Conservation (phyloP, 2,113 vertebrate species). For the Eurypyga helias region DNA sequence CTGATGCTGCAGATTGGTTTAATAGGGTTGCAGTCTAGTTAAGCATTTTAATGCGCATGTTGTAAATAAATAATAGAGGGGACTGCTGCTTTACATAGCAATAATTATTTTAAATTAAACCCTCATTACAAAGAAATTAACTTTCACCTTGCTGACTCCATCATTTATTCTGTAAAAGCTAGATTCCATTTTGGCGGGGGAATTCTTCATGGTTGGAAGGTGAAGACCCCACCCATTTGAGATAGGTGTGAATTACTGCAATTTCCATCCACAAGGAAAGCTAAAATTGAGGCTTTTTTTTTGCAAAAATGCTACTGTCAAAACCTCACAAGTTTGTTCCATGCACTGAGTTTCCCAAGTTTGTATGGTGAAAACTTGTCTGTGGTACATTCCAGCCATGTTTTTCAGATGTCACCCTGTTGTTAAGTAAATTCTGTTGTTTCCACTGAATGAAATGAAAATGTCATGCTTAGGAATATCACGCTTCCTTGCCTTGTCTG, state of each 20-base stretch:
- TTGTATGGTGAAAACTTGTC: background rate
- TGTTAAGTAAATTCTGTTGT: background rate
- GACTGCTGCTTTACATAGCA: background rate
- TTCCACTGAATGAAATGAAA: background rate
- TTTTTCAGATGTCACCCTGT: background rate
- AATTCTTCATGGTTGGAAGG: background rate
- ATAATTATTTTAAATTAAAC: slow-evolving; percentile 15
- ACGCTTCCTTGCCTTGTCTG: background rate
- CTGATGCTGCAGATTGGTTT: background rate
- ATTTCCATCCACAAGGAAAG: background rate
- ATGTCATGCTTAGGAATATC: background rate
- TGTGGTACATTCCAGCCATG: background rate
- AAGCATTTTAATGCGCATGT: background rate
- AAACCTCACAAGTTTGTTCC: background rate
- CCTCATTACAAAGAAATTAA: background rate
- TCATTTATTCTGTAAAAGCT: background rate
- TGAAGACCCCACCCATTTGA: rapidly evolving
- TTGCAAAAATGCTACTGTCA: background rate
- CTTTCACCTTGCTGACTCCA: background rate
- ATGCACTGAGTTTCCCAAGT: rapidly evolving
- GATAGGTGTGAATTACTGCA: too few species aligned
- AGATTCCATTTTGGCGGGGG: background rate
- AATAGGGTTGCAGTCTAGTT: background rate
- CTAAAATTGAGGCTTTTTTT: background rate
- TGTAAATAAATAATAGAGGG: slow-evolving; percentile 12